These are phyloP conservation scores for Trichosurus vulpecula DNA, from an alignment of 2,797 vertebrate species.

Conservation along the genomic window DNA sequence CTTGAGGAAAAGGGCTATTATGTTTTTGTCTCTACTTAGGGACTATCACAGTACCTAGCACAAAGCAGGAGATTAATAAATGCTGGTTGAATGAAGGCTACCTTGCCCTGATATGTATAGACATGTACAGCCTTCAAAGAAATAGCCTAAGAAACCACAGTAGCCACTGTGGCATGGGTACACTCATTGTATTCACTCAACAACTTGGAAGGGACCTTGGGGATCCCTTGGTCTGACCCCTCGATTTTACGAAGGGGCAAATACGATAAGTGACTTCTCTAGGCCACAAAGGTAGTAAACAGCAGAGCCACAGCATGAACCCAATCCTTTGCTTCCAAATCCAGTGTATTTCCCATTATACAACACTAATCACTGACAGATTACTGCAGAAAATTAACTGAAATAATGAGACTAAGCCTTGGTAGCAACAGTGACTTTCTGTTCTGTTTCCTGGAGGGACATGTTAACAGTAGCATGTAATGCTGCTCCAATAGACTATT, in stretches of 20 bases:
- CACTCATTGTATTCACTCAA: background rate
- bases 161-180: background rate
- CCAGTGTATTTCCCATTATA: background rate
- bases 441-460: background rate
- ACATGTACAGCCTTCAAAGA: background rate
- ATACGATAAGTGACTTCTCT: background rate
- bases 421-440: background rate
- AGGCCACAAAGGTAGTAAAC: background rate
- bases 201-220: background rate
- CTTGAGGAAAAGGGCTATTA: background rate
- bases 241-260: background rate
- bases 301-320: background rate
- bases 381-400: background rate
- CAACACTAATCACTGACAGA: background rate
- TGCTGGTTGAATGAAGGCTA: background rate
- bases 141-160: background rate
- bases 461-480: background rate
- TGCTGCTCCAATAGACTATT: background rate
- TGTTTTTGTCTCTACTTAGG: background rate
- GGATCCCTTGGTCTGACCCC: background rate
- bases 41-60: background rate
- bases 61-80: background rate
- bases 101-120: background rate
- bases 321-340: background rate
- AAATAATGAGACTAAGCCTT: background rate